Evolutionary conservation across 2,113 vertebrate genomes (phyloP).

Genomic region (Thamnophis sirtalis): DNA sequence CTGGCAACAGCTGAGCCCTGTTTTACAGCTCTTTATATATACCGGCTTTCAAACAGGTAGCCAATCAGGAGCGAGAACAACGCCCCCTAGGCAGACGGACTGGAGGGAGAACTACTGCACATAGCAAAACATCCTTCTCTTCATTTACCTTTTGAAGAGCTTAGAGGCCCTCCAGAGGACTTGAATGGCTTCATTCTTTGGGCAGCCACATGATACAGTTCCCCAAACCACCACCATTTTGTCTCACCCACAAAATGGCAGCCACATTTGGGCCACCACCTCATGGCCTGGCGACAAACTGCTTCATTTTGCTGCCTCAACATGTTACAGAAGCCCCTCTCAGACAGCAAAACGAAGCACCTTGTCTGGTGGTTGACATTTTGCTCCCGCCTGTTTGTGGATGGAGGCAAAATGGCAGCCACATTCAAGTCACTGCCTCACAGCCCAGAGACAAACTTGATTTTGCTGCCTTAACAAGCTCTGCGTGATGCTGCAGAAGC

Average conservation of each 20-base stretch:
- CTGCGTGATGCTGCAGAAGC: background rate
- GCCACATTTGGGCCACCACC: background rate
- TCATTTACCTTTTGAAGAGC: background rate
- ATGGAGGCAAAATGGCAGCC: background rate
- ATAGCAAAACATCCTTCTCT: background rate
- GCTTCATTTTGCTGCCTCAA: background rate
- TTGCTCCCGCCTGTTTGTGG: no score
- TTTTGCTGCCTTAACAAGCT: background rate
- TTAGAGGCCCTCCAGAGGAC: no score
- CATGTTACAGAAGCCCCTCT: no score
- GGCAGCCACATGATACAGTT: background rate
- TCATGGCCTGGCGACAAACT: background rate
- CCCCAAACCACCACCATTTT: background rate
- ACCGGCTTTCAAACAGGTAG: no score
- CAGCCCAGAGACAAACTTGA: background rate
- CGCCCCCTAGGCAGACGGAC: no score
- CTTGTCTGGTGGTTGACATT: no score
- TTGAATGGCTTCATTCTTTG: background rate
- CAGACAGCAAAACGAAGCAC: no score
- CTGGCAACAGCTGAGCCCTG: no score
- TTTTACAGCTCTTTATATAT: no score
- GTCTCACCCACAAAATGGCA: background rate
- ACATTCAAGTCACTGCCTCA: background rate
- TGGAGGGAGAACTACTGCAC: no score
- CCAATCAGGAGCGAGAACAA: no score